Evolutionary conservation across 2,113 vertebrate species (phyloP).

Genomic region (Lynx canadensis): DNA sequence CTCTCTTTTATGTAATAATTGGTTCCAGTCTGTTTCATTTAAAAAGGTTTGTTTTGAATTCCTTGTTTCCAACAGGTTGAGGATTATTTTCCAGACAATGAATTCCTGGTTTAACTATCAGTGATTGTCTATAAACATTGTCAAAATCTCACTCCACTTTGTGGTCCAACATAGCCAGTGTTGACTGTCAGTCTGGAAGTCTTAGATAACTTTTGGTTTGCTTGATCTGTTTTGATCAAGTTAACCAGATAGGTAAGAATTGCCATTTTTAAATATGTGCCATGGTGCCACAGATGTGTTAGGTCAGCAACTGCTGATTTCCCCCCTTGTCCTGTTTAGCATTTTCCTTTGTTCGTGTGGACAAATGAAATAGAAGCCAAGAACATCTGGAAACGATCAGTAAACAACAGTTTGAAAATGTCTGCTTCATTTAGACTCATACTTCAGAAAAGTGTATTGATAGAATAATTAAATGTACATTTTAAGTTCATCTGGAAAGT

Average conservation of each 20-base stretch:
- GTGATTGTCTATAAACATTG: not conserved
- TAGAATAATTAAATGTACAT: conserved; percentile 64
- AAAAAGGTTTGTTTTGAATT: conserved; percentile 42
- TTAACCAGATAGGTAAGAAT: not conserved
- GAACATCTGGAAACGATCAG: conserved; percentile 74
- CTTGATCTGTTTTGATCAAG: not conserved
- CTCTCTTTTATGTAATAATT: conserved; percentile 4
- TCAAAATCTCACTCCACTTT: not conserved
- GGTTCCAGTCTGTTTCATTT: not conserved
- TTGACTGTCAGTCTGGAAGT: not conserved
- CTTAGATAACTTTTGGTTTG: not conserved
- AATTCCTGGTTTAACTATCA: conserved; percentile 14
- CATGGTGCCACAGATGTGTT: not conserved
- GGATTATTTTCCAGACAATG: conserved; percentile 32
- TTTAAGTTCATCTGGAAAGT: conserved; percentile 67
- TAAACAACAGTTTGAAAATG: conserved; percentile 68
- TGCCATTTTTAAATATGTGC: not conserved
- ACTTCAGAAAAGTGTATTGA: conserved; percentile 56
- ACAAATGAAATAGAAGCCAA: conserved; percentile 42
- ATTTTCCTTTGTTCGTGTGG: not conserved
- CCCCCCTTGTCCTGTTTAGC: not conserved
- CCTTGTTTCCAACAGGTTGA: conserved; percentile 40
- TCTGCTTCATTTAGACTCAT: conserved; percentile 68
- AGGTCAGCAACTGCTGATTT: not conserved
- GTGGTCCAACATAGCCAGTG: not conserved